phyloP scores from a whole-genome alignment of 2,888 invertebrate species.

The Cataglyphis rosenhaueri region DNA sequence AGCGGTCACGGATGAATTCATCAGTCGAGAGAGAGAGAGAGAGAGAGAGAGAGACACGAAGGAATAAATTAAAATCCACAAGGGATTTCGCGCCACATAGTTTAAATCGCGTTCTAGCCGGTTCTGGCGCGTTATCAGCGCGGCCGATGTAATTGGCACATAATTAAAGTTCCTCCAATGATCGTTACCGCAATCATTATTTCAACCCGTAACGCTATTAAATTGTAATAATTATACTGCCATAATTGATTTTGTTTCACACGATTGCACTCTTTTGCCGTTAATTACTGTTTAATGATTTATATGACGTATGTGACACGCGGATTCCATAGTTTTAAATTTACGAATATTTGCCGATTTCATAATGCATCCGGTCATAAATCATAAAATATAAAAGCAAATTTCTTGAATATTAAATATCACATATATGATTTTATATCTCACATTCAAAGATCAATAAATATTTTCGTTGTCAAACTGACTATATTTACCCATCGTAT shows the following conservation, averaged over 20 bases:
- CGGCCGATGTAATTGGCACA: constrained; percentile 48
- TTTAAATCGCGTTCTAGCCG: constrained; percentile 41
- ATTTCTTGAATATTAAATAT: not conserved
- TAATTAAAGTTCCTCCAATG: constrained; percentile 51
- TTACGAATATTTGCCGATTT: not conserved
- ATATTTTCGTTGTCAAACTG: not conserved
- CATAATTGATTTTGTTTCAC: constrained; percentile 50
- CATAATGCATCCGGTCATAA: not conserved
- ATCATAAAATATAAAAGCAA: not conserved
- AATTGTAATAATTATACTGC: constrained; percentile 52
- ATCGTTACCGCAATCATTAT: constrained; percentile 50
- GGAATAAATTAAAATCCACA: constrained; percentile 56
- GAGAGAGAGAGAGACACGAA: not conserved
- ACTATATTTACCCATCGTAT: not conserved
- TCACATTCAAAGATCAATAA: not conserved
- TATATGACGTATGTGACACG: not conserved
- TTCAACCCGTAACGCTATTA: constrained; percentile 35
- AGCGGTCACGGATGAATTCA: not conserved
- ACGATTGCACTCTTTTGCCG: constrained; percentile 18
- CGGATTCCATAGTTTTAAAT: constrained; percentile 1
- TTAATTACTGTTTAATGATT: constrained; percentile 42
- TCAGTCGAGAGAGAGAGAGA: not conserved
- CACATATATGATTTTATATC: not conserved
- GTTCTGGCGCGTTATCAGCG: constrained; percentile 18
- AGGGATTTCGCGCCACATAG: constrained; percentile 41